Conservation (phyloP, 2,888 invertebrate species). For the Metellina segmentata region DNA sequence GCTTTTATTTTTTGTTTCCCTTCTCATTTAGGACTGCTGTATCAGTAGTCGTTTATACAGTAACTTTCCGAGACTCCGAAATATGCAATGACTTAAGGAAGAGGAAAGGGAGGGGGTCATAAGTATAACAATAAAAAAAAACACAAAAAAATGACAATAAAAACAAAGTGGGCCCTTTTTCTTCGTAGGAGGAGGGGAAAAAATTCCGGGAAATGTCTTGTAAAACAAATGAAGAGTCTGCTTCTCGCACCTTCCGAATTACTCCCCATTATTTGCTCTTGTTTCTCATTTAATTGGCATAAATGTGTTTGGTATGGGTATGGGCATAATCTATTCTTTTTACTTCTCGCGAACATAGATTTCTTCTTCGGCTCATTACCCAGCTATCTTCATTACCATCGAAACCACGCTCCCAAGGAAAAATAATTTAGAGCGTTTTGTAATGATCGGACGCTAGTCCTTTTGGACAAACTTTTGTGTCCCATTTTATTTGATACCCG, state of each 20-base stretch:
- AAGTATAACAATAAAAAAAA: conserved; percentile 58
- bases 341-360: conserved; percentile 68
- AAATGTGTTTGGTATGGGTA: conserved; percentile 69
- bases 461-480: conserved; percentile 63
- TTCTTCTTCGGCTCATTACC: conserved; percentile 69
- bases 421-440: conserved; percentile 72
- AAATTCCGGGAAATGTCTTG: conserved; percentile 54
- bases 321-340: conserved; percentile 66
- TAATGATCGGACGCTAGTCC: conserved; percentile 60
- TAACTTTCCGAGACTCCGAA: conserved; percentile 52
- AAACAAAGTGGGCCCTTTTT: conserved; percentile 36
- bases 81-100: conserved; percentile 64
- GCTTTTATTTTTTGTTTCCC: conserved; percentile 20
- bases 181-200: conserved; percentile 26
- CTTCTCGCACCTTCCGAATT: conserved; percentile 70
- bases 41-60: conserved; percentile 26
- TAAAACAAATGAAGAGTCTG: conserved; percentile 67
- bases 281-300: conserved; percentile 74
- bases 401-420: conserved; percentile 46
- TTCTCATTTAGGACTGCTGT: conserved; percentile 24
- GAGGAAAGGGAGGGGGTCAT: conserved; percentile 30
- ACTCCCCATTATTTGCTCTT: conserved; percentile 71
- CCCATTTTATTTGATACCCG: conserved; percentile 69
- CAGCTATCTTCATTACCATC: conserved; percentile 73
- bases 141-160: conserved; percentile 41